A percentile compares a stretch with the other conserved stretches of the same genome.
phyloP scores from a whole-genome alignment of 1,140 invertebrate genomes.

The Phocides pigmalion region DNA sequence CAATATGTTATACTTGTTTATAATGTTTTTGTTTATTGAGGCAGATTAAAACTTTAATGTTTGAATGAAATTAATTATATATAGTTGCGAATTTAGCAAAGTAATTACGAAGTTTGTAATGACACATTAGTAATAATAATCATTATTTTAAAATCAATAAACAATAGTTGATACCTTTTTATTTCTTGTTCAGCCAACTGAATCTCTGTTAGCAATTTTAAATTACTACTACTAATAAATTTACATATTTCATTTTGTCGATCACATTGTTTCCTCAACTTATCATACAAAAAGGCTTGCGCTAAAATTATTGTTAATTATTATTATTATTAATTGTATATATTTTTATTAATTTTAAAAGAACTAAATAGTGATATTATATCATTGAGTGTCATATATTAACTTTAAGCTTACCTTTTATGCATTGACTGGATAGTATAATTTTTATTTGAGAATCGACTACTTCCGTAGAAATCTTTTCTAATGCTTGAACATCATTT shows the following conservation, averaged over 20 bases:
- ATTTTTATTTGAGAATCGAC: slow-evolving; percentile 62
- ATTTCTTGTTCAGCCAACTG: slow-evolving; percentile 61
- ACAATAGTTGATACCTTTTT: slow-evolving; percentile 49
- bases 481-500: slow-evolving; percentile 56
- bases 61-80: too few relatives aligned
- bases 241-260: slow-evolving; percentile 55
- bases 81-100: too few relatives aligned
- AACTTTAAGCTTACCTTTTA: slow-evolving; percentile 57
- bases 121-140: too few relatives aligned
- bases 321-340: neutral
- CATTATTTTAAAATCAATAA: slow-evolving; percentile 9
- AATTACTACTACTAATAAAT: slow-evolving; percentile 59
- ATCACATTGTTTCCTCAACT: slow-evolving; percentile 56
- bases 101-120: too few relatives aligned
- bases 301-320: slow-evolving; percentile 56
- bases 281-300: slow-evolving; percentile 54
- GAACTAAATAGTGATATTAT: too few relatives aligned
- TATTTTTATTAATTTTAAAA: too few relatives aligned
- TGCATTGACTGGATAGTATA: slow-evolving; percentile 59
- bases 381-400: too few relatives aligned
- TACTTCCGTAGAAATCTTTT: slow-evolving; percentile 60
- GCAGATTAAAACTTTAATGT: too few relatives aligned
- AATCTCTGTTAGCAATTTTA: slow-evolving; percentile 62
- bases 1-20: too few relatives aligned
- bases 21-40: too few relatives aligned